Conservation (phyloP, 2,113 vertebrate genomes). For the Cryptomyrus ogoouensis region DNA sequence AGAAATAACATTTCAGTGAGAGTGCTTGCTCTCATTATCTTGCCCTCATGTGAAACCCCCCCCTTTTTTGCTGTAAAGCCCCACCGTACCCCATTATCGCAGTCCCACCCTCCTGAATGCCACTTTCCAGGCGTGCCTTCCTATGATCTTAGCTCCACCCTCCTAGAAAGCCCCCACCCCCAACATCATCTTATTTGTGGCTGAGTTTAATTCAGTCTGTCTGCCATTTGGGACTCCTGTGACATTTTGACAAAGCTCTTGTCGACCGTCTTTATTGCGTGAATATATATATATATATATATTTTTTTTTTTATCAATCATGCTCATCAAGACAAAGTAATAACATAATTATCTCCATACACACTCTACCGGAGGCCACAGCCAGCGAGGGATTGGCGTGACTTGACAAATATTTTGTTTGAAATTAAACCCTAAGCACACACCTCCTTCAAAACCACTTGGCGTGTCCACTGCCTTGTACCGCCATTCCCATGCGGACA, state of each 20-base stretch:
- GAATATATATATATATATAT: conserved; percentile 40
- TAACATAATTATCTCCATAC: conserved; percentile 57
- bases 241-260: conserved; percentile 43
- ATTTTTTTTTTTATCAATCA: conserved; percentile 59
- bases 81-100: conserved; percentile 28
- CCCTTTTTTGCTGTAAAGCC: conserved; percentile 23
- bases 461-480: neutral
- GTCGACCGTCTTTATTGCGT: conserved; percentile 51
- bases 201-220: conserved; percentile 21
- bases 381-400: neutral
- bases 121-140: neutral
- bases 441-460: neutral
- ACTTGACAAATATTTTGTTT: conserved; percentile 14
- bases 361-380: conserved; percentile 24
- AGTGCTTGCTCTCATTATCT: conserved; percentile 47
- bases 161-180: neutral
- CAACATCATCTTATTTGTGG: neutral
- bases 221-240: conserved; percentile 32
- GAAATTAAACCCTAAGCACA: neutral
- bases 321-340: conserved; percentile 54
- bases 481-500: neutral
- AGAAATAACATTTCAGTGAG: conserved; percentile 67
- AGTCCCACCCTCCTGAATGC: neutral
- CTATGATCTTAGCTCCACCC: neutral
- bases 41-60: conserved; percentile 30